Evolutionary conservation across 2,113 vertebrate species (phyloP).

Genomic region (Monarcha castaneiventris): DNA sequence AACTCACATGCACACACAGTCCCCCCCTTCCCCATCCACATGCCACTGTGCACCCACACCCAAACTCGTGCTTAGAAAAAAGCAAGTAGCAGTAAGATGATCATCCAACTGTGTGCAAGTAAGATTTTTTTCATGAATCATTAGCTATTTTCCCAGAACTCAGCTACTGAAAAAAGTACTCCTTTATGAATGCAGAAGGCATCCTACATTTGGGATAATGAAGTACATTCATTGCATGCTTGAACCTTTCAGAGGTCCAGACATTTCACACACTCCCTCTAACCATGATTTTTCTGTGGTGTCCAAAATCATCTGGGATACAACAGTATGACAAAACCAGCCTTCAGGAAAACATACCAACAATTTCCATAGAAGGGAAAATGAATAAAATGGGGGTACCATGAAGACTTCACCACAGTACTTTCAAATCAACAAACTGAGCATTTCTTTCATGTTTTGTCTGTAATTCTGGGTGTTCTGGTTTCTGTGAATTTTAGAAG

Average conservation of each 20-base stretch:
- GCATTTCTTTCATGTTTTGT: background rate
- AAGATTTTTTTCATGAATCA: slow-evolving; percentile 46
- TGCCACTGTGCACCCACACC: slow-evolving; percentile 27
- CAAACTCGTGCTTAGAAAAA: slow-evolving; percentile 30
- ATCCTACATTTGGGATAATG: slow-evolving; percentile 9
- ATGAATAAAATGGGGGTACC: background rate
- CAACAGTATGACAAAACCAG: background rate
- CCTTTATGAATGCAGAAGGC: slow-evolving; percentile 48
- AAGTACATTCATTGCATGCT: background rate
- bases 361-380: slow-evolving; percentile 29
- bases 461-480: background rate
- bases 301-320: background rate
- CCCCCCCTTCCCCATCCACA: slow-evolving; percentile 35
- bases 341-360: background rate
- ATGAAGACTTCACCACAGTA: background rate
- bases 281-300: background rate
- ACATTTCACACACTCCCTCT: background rate
- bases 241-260: slow-evolving; percentile 20
- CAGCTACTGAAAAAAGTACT: slow-evolving; percentile 14
- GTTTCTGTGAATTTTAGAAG: background rate
- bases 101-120: slow-evolving; percentile 35
- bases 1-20: slow-evolving; percentile 24
- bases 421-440: background rate
- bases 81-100: slow-evolving; percentile 38
- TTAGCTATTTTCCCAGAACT: slow-evolving; percentile 60